Conservation (phyloP, 2,797 vertebrate genomes). For the Coranthus polyacanthus region DNA sequence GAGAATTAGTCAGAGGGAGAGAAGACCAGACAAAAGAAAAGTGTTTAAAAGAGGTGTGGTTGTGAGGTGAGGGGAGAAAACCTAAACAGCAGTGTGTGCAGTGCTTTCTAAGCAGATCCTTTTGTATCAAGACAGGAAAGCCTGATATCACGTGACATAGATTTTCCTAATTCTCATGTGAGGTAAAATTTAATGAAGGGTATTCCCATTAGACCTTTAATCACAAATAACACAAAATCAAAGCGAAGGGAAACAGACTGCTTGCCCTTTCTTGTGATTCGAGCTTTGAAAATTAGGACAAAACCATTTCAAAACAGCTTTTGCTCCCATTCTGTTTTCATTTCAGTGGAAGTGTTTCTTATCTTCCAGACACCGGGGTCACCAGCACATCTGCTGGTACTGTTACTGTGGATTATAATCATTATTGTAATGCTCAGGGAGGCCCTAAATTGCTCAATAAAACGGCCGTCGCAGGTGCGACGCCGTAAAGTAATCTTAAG, state of each 20-base stretch:
- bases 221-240: slow-evolving; percentile 69
- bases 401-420: slow-evolving; percentile 41
- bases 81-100: slow-evolving; percentile 12
- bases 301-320: slow-evolving; percentile 39
- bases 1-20: slow-evolving; percentile 24
- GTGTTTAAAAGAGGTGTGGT: slow-evolving; percentile 6
- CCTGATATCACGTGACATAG: slow-evolving; percentile 58
- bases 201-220: slow-evolving; percentile 67
- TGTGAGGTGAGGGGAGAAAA: slow-evolving; percentile 7
- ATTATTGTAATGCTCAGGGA: slow-evolving; percentile 24
- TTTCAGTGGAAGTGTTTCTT: slow-evolving; percentile 28
- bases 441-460: slow-evolving; percentile 58
- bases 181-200: slow-evolving; percentile 74
- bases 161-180: slow-evolving; percentile 69
- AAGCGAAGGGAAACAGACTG: slow-evolving; percentile 43
- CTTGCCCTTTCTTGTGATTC: slow-evolving; percentile 49
- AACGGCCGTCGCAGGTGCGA: slow-evolving; percentile 73
- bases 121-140: slow-evolving; percentile 18
- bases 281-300: slow-evolving; percentile 49
- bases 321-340: slow-evolving; percentile 7
- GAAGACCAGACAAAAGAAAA: slow-evolving; percentile 5
- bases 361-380: slow-evolving; percentile 23
- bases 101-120: slow-evolving; percentile 41
- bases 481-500: slow-evolving; percentile 62
- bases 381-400: slow-evolving; percentile 11